Evolutionary conservation across 2,113 vertebrate species (phyloP).

Genomic region (Trogon surrucura): DNA sequence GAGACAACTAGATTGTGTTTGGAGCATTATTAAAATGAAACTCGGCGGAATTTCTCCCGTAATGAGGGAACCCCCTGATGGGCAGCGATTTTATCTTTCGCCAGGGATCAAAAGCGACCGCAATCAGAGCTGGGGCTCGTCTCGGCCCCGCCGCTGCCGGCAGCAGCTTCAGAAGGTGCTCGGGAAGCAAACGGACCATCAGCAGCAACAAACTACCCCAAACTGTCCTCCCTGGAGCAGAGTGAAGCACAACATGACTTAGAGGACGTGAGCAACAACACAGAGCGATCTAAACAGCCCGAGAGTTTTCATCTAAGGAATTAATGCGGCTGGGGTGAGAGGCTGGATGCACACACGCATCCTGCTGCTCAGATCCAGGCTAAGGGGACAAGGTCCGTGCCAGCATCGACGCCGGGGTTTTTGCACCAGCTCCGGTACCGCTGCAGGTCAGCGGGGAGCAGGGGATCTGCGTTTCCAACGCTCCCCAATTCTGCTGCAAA

Average conservation of each 20-base stretch:
- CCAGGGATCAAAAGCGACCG: neutral
- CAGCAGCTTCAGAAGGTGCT: neutral
- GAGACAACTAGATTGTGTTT: conserved; percentile 2
- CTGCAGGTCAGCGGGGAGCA: neutral
- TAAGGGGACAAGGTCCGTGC: neutral
- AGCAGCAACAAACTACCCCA: neutral
- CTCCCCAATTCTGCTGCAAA: neutral
- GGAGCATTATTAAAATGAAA: neutral
- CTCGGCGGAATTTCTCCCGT: neutral
- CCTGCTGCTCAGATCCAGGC: neutral
- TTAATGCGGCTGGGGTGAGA: rapidly evolving
- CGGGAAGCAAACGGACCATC: rapidly evolving
- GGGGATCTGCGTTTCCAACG: neutral
- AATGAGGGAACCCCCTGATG: neutral
- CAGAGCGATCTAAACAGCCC: rapidly evolving
- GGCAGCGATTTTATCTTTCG: neutral
- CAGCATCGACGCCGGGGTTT: rapidly evolving
- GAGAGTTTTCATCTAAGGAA: rapidly evolving
- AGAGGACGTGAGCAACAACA: neutral
- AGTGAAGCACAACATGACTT: rapidly evolving
- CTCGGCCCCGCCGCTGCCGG: rapidly evolving
- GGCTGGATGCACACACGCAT: neutral
- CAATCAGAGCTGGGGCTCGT: neutral
- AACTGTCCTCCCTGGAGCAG: neutral
- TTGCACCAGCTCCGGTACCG: neutral